Percentiles rank a stretch among this genome's conserved stretches.
These are phyloP conservation scores for Oscarella lobularis DNA, from an alignment of 37 sponge, comb jelly and placozoan species.

Conservation along the genomic window DNA sequence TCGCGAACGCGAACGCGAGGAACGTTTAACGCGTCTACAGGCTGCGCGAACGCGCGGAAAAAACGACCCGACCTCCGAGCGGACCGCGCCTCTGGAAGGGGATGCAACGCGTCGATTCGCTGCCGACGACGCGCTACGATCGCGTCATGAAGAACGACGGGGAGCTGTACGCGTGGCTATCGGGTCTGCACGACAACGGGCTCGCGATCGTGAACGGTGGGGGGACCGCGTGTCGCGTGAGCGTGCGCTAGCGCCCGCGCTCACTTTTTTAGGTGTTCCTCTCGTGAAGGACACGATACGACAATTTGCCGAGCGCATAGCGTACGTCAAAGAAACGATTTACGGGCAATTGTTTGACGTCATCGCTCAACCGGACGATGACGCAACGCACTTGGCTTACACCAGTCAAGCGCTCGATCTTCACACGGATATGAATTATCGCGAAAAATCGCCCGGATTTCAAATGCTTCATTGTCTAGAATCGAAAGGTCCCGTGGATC, in stretches of 20 bases:
- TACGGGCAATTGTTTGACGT: background rate
- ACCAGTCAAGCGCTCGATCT: background rate
- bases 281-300: background rate
- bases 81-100: too few relatives aligned
- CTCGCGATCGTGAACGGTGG: background rate
- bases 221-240: background rate
- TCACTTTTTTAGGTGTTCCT: background rate
- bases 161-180: background rate
- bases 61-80: too few relatives aligned
- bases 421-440: conserved; percentile 6
- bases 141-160: background rate
- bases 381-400: background rate
- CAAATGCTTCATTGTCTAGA: conserved; percentile 1
- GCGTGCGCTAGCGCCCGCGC: too few relatives aligned
- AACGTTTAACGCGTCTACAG: too few relatives aligned
- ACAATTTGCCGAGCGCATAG: background rate
- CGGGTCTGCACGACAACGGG: background rate
- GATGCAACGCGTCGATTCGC: too few relatives aligned
- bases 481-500: background rate
- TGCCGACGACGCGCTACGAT: background rate
- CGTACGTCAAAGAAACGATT: background rate
- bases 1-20: too few relatives aligned
- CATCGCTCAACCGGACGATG: background rate
- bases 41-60: too few relatives aligned
- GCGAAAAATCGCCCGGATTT: conserved; percentile 2